These are phyloP conservation scores for Saturnia pavonia DNA, from an alignment of 2,888 invertebrate genomes.

Conservation along the genomic window DNA sequence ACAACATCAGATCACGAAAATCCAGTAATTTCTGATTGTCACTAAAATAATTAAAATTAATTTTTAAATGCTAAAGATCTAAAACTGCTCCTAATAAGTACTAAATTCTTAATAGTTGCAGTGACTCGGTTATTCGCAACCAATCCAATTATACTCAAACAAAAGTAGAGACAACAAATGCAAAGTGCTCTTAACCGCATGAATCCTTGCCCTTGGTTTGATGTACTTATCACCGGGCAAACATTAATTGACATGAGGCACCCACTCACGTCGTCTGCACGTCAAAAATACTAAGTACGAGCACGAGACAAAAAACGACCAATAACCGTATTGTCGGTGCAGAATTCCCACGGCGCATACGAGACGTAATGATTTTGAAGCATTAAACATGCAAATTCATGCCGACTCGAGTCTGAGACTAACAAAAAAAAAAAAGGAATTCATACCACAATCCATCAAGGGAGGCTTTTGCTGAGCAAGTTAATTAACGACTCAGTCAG, in stretches of 20 bases:
- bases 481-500: constrained; percentile 59
- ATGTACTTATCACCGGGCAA: constrained; percentile 28
- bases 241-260: constrained; percentile 30
- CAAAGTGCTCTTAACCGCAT: neutral
- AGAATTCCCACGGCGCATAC: constrained; percentile 62
- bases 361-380: constrained; percentile 64
- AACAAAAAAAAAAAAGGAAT: constrained; percentile 50
- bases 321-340: constrained; percentile 51
- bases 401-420: constrained; percentile 52
- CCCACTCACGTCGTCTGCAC: constrained; percentile 29
- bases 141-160: neutral
- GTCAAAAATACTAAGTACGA: constrained; percentile 35
- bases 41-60: neutral
- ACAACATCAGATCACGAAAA: neutral
- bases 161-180: neutral
- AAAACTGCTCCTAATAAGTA: neutral
- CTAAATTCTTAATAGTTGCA: neutral
- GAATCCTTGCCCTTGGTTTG: neutral
- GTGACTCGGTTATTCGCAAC: constrained; percentile 20
- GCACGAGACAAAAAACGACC: constrained; percentile 64
- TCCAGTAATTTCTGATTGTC: neutral
- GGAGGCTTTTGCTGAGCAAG: constrained; percentile 61
- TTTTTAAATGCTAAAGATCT: neutral
- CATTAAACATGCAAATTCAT: constrained; percentile 73
- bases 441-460: constrained; percentile 67